Evolutionary conservation across 2,888 invertebrate species (phyloP).

Genomic region (Leptogaster cylindrica): DNA sequence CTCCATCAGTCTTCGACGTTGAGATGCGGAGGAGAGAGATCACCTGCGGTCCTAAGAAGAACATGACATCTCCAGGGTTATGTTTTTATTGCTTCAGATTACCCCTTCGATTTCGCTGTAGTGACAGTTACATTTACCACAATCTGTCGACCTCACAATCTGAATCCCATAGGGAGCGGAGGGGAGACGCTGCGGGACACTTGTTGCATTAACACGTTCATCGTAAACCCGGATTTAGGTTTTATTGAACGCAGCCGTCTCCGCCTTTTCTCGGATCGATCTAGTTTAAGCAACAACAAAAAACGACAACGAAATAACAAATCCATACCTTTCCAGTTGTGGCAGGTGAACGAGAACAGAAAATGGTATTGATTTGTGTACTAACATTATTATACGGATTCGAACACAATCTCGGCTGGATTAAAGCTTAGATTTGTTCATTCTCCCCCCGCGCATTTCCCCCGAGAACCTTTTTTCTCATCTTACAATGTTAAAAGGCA

Average conservation of each 20-base stretch:
- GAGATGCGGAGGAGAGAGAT: background rate
- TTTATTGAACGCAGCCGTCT: background rate
- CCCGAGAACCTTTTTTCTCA: background rate
- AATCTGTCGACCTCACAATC: background rate
- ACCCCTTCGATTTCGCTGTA: slow-evolving; percentile 14
- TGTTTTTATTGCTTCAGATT: slow-evolving; percentile 17
- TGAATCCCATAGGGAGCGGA: background rate
- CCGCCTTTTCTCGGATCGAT: slow-evolving; percentile 8
- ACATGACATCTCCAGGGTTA: slow-evolving; percentile 25
- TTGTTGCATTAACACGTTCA: slow-evolving; percentile 9
- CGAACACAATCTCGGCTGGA: slow-evolving; percentile 7
- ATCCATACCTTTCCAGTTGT: background rate
- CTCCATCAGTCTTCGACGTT: background rate
- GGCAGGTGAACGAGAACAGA: slow-evolving; percentile 28
- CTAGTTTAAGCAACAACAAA: background rate
- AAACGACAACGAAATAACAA: slow-evolving; percentile 1
- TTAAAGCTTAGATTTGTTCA: slow-evolving; percentile 3
- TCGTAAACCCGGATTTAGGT: background rate
- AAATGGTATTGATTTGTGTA: slow-evolving; percentile 10
- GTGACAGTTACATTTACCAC: slow-evolving; percentile 1
- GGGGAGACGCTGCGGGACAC: background rate
- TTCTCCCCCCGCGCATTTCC: background rate
- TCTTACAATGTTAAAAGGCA: background rate
- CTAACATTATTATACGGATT: background rate
- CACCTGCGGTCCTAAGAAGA: slow-evolving; percentile 31